A percentile compares a stretch with the other conserved stretches of the same genome.
These are phyloP conservation scores for Venustaconcha ellipsiformis DNA, from an alignment of 1,140 invertebrate genomes.

Conservation along the genomic window DNA sequence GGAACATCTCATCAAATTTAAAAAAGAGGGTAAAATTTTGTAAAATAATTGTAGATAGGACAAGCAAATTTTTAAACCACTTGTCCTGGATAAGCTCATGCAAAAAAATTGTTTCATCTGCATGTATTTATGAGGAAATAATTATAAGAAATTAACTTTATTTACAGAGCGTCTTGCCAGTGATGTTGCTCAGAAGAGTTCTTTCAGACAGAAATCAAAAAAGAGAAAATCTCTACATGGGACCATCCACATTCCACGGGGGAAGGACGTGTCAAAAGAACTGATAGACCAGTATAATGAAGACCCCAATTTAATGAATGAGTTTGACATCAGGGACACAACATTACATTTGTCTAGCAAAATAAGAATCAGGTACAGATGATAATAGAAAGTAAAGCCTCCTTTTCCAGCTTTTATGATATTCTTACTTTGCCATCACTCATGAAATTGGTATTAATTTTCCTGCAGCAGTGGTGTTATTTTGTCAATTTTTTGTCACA, in stretches of 20 bases:
- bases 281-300: slow-evolving; percentile 21
- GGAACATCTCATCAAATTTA: too few relatives aligned
- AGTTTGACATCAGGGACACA: slow-evolving; percentile 51
- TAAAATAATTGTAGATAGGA: too few relatives aligned
- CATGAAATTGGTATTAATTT: too few relatives aligned
- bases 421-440: too few relatives aligned
- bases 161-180: slow-evolving; percentile 36
- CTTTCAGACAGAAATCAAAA: slow-evolving; percentile 21
- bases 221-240: slow-evolving; percentile 32
- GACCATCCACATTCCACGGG: slow-evolving; percentile 17
- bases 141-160: slow-evolving; percentile 1
- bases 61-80: too few relatives aligned
- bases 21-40: too few relatives aligned
- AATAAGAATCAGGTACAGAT: slow-evolving; percentile 47
- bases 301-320: slow-evolving; percentile 34
- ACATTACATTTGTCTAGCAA: slow-evolving; percentile 45
- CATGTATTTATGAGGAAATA: neutral
- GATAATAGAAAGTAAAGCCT: neutral
- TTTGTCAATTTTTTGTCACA: too few relatives aligned
- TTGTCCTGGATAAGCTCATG: too few relatives aligned
- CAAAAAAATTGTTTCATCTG: slow-evolving; percentile 4
- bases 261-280: slow-evolving; percentile 29
- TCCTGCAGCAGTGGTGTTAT: too few relatives aligned
- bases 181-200: slow-evolving; percentile 17
- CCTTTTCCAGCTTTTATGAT: neutral